Evolutionary conservation across 2,888 invertebrate species (phyloP).

Genomic region (Epinotia brunnichana): DNA sequence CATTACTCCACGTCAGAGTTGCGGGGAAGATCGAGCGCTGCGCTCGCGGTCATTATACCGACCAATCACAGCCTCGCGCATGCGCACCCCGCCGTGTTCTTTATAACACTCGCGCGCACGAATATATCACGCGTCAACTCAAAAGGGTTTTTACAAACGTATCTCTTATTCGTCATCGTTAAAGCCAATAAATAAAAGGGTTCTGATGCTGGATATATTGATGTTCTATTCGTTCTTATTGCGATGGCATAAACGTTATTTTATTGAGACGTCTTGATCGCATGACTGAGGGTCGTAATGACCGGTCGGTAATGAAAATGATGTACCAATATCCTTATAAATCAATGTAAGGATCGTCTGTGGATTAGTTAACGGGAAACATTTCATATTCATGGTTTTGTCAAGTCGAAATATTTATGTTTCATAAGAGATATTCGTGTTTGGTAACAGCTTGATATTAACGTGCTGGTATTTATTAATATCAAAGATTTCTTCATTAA

Average conservation of each 20-base stretch:
- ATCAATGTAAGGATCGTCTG: constrained; percentile 35
- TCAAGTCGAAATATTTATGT: constrained; percentile 43
- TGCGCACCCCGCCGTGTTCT: constrained; percentile 79
- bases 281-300: constrained; percentile 44
- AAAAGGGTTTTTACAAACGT: constrained; percentile 77
- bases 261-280: constrained; percentile 42
- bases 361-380: constrained; percentile 38
- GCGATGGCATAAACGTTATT: constrained; percentile 29
- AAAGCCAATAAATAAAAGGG: constrained; percentile 76
- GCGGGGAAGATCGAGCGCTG: constrained; percentile 64
- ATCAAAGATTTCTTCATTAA: constrained; percentile 1
- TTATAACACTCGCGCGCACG: constrained; percentile 73
- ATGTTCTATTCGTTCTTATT: constrained; percentile 45
- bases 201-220: constrained; percentile 75
- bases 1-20: constrained; percentile 75
- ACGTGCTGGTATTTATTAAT: constrained; percentile 5
- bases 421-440: constrained; percentile 24
- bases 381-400: constrained; percentile 42
- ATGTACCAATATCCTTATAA: constrained; percentile 43
- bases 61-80: constrained; percentile 74
- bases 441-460: constrained; percentile 21
- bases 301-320: constrained; percentile 37
- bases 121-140: constrained; percentile 80
- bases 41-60: constrained; percentile 70
- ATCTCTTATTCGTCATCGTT: constrained; percentile 83